Percentiles rank a stretch among this genome's conserved stretches.
Conservation (phyloP, 53 echinoderm and acorn worm genomes). For the Astropecten irregularis region DNA sequence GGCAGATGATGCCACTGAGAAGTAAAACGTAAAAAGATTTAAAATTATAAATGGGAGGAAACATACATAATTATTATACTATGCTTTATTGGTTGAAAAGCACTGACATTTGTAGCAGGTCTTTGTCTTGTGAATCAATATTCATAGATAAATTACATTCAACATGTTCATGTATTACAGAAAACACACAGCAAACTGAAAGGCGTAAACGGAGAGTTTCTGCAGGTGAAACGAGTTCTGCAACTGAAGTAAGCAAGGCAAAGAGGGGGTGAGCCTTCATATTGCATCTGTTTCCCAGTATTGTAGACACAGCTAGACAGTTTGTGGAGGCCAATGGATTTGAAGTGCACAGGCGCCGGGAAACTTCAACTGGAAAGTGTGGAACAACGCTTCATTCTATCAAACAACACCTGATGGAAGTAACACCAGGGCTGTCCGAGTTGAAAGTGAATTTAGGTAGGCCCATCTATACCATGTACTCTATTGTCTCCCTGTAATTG, state of each 20-base stretch:
- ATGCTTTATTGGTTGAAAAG: no score
- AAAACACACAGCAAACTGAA: neutral
- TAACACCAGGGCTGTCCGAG: neutral
- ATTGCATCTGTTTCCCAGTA: neutral
- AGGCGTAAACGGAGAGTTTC: neutral
- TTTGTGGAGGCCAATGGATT: slow-evolving; percentile 7
- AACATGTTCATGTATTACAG: no score
- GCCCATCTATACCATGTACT: no score
- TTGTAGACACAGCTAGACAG: slow-evolving; percentile 4
- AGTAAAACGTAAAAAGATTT: no score
- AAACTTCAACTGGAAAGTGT: neutral
- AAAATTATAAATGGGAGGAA: no score
- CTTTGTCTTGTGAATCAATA: no score
- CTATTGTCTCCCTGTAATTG: no score
- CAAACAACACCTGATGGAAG: neutral
- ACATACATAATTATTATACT: no score
- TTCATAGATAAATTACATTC: no score
- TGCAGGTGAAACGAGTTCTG: no score
- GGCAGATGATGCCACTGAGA: no score
- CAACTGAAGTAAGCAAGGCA: neutral
- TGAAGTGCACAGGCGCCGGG: neutral
- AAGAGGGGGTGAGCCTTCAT: neutral
- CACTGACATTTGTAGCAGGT: no score
- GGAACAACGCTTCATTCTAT: neutral
- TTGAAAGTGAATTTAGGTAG: neutral